Conservation (phyloP, 2,888 invertebrate genomes). For the Fragum whitleyi region DNA sequence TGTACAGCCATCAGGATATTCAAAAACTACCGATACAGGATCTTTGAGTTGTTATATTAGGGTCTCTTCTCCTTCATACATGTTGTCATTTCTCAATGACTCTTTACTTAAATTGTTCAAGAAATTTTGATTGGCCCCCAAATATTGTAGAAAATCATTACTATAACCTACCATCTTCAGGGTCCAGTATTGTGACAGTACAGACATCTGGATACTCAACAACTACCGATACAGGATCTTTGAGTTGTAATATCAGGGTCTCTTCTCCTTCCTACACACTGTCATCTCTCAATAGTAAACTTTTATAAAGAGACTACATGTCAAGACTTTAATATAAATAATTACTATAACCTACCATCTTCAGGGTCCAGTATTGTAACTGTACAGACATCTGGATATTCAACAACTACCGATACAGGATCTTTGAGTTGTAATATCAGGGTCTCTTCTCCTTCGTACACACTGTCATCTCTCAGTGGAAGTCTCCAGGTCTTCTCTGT, state of each 20-base stretch:
- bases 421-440: conserved; percentile 80
- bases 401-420: conserved; percentile 83
- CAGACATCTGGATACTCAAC: conserved; percentile 80
- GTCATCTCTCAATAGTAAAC: conserved; percentile 82
- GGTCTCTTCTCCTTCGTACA: conserved; percentile 81
- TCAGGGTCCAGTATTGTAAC: conserved; percentile 82
- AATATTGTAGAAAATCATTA: no score
- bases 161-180: conserved; percentile 82
- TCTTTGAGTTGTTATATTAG: conserved; percentile 80
- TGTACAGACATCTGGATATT: conserved; percentile 76
- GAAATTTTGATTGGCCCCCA: no score
- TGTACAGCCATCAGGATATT: conserved; percentile 76
- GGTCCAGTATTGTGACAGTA: conserved; percentile 80
- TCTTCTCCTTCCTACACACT: conserved; percentile 81
- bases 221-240: conserved; percentile 83
- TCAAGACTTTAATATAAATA: no score
- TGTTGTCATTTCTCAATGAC: no score
- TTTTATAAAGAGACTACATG: no score
- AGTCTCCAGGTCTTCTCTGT: conserved; percentile 83
- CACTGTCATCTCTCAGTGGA: conserved; percentile 80
- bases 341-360: conserved; percentile 81
- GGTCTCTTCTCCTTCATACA: conserved; percentile 81
- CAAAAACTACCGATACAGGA: conserved; percentile 83
- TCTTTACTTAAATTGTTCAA: no score
- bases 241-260: conserved; percentile 78